A percentile compares a stretch with the other conserved stretches of the same genome.
Conservation (phyloP, 2,113 vertebrate genomes). For the Noctilio leporinus region DNA sequence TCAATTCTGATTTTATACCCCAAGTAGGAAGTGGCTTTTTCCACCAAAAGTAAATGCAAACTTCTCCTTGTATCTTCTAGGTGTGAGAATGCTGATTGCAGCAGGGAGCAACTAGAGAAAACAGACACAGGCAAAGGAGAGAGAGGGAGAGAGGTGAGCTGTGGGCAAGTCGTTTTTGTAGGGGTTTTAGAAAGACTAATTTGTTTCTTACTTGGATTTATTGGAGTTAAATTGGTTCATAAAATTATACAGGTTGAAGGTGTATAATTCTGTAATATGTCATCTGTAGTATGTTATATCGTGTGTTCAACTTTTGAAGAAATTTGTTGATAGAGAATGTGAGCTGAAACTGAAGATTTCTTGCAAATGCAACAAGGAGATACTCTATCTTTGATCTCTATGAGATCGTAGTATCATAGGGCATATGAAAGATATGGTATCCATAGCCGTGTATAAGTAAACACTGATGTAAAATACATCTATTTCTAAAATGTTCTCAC, state of each 20-base stretch:
- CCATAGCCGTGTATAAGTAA: background rate
- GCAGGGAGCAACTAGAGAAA: background rate
- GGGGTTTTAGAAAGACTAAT: background rate
- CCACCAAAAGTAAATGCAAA: background rate
- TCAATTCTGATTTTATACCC: slow-evolving; percentile 5
- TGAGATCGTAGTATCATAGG: background rate
- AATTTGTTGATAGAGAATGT: background rate
- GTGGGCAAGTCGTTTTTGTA: background rate
- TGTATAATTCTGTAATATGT: too few species aligned
- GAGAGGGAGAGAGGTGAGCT: background rate
- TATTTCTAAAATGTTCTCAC: slow-evolving; percentile 14
- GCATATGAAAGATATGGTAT: background rate
- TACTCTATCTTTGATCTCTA: background rate
- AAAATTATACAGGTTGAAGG: too few species aligned
- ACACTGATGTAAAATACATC: background rate
- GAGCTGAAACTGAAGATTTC: background rate
- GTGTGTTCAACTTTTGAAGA: background rate
- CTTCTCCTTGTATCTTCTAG: background rate
- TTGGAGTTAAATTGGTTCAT: too few species aligned
- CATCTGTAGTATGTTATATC: too few species aligned
- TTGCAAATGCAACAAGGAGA: background rate
- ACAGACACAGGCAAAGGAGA: background rate
- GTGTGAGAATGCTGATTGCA: background rate
- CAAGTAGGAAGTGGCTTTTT: background rate
- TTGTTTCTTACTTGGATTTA: too few species aligned